These are phyloP conservation scores for Colaptes auratus DNA, from an alignment of 2,113 vertebrate genomes.

Conservation along the genomic window DNA sequence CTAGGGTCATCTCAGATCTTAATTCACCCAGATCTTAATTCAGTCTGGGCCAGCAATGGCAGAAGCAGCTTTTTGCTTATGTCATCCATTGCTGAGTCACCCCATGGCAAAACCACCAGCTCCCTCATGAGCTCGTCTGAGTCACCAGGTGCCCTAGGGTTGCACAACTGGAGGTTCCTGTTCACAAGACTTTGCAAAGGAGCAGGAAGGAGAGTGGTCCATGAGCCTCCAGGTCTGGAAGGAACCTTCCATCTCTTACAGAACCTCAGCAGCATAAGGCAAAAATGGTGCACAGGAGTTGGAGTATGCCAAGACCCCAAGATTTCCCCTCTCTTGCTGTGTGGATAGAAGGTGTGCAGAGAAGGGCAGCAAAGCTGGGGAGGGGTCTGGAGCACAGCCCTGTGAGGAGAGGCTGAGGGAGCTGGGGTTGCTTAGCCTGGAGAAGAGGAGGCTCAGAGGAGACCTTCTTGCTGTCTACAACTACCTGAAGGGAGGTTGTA, in stretches of 20 bases:
- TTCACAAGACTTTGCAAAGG: not conserved
- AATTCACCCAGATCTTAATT: not conserved
- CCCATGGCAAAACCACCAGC: not conserved
- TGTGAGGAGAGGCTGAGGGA: no score
- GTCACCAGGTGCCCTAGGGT: not conserved
- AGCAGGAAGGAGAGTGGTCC: not conserved
- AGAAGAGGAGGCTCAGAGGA: no score
- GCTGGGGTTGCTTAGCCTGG: no score
- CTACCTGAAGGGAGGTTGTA: no score
- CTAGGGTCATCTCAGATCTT: not conserved
- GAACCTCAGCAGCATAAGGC: not conserved
- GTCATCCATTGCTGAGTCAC: not conserved
- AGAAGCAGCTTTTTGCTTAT: not conserved
- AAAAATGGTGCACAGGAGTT: not conserved
- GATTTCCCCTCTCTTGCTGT: not conserved
- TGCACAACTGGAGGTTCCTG: not conserved
- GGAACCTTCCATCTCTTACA: not conserved
- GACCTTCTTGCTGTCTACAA: no score
- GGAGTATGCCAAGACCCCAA: not conserved
- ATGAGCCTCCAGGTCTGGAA: not conserved
- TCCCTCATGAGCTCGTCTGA: not conserved
- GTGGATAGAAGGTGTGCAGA: not conserved
- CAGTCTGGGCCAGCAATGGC: fast-evolving
- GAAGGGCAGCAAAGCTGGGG: no score
- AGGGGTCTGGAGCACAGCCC: no score